phyloP scores from a whole-genome alignment of 2,888 invertebrate species.

The Leptogaster cylindrica region DNA sequence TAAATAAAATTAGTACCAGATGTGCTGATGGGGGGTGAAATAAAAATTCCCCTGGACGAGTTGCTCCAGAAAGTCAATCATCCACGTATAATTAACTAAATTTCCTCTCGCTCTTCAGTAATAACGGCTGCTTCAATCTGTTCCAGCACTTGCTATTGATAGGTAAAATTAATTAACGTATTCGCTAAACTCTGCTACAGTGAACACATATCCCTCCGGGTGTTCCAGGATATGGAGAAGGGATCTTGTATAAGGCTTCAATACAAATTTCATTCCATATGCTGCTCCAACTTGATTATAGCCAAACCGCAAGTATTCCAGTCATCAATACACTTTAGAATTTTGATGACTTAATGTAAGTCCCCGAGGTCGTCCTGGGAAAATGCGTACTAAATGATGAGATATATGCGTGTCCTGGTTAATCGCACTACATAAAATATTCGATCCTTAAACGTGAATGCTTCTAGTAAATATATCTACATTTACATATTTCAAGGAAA shows the following conservation, averaged over 20 bases:
- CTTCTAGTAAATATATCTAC: not conserved
- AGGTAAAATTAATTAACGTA: slow-evolving; percentile 30
- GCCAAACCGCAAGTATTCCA: slow-evolving; percentile 26
- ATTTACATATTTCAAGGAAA: slow-evolving; percentile 35
- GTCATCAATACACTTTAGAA: slow-evolving; percentile 36
- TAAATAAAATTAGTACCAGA: no score
- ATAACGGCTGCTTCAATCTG: no score
- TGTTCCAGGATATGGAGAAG: not conserved
- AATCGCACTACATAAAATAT: slow-evolving; percentile 11
- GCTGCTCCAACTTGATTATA: slow-evolving; percentile 26
- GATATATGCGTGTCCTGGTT: no score
- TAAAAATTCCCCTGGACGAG: no score
- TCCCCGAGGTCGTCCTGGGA: slow-evolving; percentile 25
- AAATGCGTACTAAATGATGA: no score
- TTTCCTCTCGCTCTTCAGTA: no score
- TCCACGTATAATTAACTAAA: no score
- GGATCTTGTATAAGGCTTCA: not conserved
- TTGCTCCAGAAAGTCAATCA: no score
- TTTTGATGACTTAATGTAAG: slow-evolving; percentile 33
- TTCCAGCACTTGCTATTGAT: not conserved
- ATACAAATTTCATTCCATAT: slow-evolving; percentile 22
- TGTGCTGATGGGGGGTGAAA: no score
- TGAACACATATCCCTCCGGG: slow-evolving; percentile 13
- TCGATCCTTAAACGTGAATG: slow-evolving; percentile 4
- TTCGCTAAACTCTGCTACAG: slow-evolving; percentile 26